phyloP scores from a whole-genome alignment of 2,888 invertebrate genomes.

The Anoncus sp. region DNA sequence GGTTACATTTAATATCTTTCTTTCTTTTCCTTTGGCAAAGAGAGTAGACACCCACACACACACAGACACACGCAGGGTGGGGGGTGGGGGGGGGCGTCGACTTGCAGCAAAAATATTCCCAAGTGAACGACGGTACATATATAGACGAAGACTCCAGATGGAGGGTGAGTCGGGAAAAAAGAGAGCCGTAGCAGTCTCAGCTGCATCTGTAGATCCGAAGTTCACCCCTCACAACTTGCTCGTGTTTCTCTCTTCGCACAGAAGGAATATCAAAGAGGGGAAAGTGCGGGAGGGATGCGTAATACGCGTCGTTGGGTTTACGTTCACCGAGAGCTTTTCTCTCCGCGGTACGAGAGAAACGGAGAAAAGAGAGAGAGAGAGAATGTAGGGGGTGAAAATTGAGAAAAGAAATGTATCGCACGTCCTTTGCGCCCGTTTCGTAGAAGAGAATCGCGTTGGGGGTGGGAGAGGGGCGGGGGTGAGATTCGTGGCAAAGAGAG shows the following conservation, averaged over 20 bases:
- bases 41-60: too few species aligned
- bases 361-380: conserved; percentile 10
- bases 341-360: background rate
- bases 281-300: conserved; percentile 19
- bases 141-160: background rate
- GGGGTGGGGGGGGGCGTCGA: conserved; percentile 2
- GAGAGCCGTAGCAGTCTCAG: conserved; percentile 39
- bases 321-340: conserved; percentile 14
- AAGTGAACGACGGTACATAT: conserved; percentile 1
- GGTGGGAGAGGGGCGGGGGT: too few species aligned
- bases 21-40: background rate
- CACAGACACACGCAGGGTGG: too few species aligned
- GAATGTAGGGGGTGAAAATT: conserved; percentile 19
- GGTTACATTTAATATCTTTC: background rate
- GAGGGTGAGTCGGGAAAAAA: background rate
- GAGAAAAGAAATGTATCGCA: conserved; percentile 28
- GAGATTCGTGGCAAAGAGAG: conserved; percentile 17
- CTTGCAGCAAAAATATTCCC: conserved; percentile 7
- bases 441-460: too few species aligned
- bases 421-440: background rate
- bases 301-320: conserved; percentile 14
- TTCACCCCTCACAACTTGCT: conserved; percentile 5
- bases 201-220: conserved; percentile 37
- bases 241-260: conserved; percentile 12
- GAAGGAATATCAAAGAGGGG: conserved; percentile 53